Conservation (phyloP, 2,797 vertebrate genomes). For the Sphenodon punctatus region DNA sequence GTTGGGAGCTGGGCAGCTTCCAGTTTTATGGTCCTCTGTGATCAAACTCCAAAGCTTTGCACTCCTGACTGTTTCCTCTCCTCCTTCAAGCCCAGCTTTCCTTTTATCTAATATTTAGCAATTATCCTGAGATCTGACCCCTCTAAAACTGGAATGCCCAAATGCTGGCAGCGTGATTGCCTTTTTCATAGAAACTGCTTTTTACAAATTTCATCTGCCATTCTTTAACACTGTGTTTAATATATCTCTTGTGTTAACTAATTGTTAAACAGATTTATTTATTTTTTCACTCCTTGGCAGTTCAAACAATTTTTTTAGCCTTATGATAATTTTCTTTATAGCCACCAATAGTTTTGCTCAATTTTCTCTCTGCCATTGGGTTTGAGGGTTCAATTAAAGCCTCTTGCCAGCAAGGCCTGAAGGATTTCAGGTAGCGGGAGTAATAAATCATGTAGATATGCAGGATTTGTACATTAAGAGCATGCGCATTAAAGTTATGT, state of each 20-base stretch:
- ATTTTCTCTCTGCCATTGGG: neutral
- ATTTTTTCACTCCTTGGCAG: neutral
- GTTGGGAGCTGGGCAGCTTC: no score
- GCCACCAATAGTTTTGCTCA: no score
- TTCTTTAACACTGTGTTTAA: neutral
- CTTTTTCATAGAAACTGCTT: neutral
- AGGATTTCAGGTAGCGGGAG: neutral
- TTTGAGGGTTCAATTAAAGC: neutral
- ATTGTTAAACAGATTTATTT: neutral
- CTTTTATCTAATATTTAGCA: no score
- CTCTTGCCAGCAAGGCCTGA: neutral
- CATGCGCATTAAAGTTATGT: neutral
- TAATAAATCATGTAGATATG: neutral
- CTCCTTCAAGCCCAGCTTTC: no score
- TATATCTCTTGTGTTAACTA: neutral
- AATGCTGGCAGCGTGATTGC: neutral
- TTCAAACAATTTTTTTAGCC: neutral
- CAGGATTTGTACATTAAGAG: neutral
- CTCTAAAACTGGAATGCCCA: neutral
- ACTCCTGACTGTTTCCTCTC: no score
- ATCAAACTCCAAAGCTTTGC: no score
- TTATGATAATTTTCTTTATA: neutral
- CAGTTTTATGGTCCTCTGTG: no score
- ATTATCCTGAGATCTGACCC: neutral
- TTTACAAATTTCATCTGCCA: neutral